Conservation (phyloP, 2,888 invertebrate genomes). For the Labia minor region DNA sequence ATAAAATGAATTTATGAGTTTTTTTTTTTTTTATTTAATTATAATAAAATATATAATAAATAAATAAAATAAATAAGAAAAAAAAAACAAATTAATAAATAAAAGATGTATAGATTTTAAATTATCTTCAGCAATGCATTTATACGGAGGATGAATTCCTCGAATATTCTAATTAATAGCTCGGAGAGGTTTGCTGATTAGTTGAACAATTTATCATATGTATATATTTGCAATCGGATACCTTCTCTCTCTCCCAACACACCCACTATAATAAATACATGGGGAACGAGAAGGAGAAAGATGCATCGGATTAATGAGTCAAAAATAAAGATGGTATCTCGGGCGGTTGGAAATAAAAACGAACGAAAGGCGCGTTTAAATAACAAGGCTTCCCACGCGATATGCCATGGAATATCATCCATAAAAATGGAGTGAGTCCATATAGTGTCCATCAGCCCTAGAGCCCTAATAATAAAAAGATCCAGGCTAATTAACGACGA, state of each 20-base stretch:
- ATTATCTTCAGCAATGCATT: background rate
- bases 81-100: too few species aligned
- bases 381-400: constrained; percentile 13
- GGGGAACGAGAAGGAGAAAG: background rate
- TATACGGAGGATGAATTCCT: background rate
- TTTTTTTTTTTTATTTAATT: too few species aligned
- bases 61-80: too few species aligned
- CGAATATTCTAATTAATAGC: background rate
- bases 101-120: too few species aligned
- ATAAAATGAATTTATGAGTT: too few species aligned
- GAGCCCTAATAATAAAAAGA: constrained; percentile 8
- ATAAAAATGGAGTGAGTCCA: constrained; percentile 13
- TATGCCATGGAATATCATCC: constrained; percentile 8
- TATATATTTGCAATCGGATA: constrained; percentile 4
- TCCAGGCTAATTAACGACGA: background rate
- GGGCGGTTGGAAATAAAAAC: constrained; percentile 8
- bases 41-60: too few species aligned
- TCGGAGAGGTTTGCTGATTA: background rate
- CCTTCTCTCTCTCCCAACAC: background rate
- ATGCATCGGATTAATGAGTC: constrained; percentile 4
- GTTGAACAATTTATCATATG: constrained; percentile 8
- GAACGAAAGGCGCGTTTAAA: constrained; percentile 1
- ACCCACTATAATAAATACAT: constrained; percentile 1
- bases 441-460: constrained; percentile 13
- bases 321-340: constrained; percentile 13